These are phyloP conservation scores for Drosophila melanogaster DNA, from an alignment of 1,140 invertebrate species.

Conservation along the genomic window DNA sequence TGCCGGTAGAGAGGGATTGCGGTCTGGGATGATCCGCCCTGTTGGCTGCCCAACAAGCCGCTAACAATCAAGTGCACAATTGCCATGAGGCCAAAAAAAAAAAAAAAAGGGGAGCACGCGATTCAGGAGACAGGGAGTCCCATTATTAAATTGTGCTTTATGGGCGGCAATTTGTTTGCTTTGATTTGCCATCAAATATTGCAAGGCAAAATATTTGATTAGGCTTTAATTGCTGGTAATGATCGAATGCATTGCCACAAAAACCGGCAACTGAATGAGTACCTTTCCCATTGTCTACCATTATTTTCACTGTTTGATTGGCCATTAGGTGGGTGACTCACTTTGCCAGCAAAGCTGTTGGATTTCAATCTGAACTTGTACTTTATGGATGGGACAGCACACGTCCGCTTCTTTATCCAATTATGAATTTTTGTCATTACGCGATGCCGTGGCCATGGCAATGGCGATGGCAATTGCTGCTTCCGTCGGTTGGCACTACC, in stretches of 20 bases:
- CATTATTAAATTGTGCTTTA: conserved; percentile 56
- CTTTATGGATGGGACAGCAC: conserved; percentile 32
- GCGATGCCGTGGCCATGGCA: conserved; percentile 58
- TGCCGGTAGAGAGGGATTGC: conserved; percentile 21
- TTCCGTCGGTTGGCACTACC: conserved; percentile 23
- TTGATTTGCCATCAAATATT: conserved; percentile 20
- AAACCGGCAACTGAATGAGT: background rate
- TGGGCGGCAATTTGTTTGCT: conserved; percentile 30
- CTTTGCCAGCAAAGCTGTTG: conserved; percentile 27
- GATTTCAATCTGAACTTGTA: conserved; percentile 39
- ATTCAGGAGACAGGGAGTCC: conserved; percentile 25
- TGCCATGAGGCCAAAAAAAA: conserved; percentile 37
- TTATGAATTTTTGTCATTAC: conserved; percentile 84
- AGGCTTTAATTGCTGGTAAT: conserved; percentile 12
- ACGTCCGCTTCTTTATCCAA: conserved; percentile 81
- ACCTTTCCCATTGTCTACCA: no score
- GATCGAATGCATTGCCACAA: background rate
- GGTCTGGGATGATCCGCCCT: conserved; percentile 58
- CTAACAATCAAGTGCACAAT: conserved; percentile 78
- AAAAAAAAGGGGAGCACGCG: background rate
- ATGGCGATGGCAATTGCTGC: conserved; percentile 45
- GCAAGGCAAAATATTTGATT: conserved; percentile 4
- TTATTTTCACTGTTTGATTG: conserved; percentile 4
- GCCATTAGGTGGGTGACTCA: background rate
- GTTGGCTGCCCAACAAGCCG: conserved; percentile 77